These are phyloP conservation scores for Meganola albula DNA, from an alignment of 2,888 invertebrate species.

Conservation along the genomic window DNA sequence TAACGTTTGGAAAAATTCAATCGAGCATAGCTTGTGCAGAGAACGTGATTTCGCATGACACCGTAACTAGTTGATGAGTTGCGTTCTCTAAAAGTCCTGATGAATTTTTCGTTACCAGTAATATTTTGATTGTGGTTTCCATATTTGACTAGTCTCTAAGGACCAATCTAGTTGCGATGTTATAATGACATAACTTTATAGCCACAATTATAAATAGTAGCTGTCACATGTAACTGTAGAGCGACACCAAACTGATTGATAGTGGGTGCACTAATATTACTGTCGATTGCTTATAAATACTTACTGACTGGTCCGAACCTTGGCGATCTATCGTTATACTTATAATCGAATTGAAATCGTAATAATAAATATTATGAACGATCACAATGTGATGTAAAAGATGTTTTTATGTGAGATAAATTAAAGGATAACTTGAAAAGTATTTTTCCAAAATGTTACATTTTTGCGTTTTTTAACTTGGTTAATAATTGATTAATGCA, in stretches of 20 bases:
- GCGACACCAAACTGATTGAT: constrained; percentile 34
- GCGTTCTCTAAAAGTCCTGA: constrained; percentile 50
- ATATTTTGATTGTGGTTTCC: constrained; percentile 58
- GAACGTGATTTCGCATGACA: constrained; percentile 38
- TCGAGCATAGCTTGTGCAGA: constrained; percentile 71
- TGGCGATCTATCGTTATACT: constrained; percentile 33
- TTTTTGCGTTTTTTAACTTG: constrained; percentile 64
- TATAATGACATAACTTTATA: constrained; percentile 34
- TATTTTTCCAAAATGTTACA: constrained; percentile 72
- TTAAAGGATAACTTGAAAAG: constrained; percentile 68
- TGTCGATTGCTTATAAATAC: constrained; percentile 33
- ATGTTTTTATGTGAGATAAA: constrained; percentile 69
- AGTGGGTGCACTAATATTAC: constrained; percentile 35
- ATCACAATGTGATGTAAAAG: constrained; percentile 75
- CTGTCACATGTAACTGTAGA: constrained; percentile 31
- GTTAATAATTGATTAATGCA: constrained; percentile 53
- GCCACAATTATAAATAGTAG: constrained; percentile 36
- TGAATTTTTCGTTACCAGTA: constrained; percentile 65
- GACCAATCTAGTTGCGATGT: constrained; percentile 58
- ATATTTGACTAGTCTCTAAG: constrained; percentile 70
- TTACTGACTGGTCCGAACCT: constrained; percentile 36
- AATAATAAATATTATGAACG: constrained; percentile 53
- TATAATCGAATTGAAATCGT: constrained; percentile 45
- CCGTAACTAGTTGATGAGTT: no score
- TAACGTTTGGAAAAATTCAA: constrained; percentile 60